Percentiles rank a stretch among this genome's conserved stretches.
These are phyloP conservation scores for Malaclemys terrapin DNA, from an alignment of 2,113 vertebrate species.

Conservation along the genomic window DNA sequence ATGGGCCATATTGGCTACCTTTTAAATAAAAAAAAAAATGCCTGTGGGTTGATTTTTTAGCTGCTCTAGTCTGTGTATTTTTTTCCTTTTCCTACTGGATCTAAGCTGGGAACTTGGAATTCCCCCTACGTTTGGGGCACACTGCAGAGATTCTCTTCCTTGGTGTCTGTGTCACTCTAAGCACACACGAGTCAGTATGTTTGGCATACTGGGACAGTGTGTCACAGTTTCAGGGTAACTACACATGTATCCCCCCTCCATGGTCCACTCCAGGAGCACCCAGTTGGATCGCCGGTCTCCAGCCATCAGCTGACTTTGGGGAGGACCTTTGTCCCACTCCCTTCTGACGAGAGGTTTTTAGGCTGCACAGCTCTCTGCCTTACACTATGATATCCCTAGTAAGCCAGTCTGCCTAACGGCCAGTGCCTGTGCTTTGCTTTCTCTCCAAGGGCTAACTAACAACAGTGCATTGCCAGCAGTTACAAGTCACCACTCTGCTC, in stretches of 20 bases:
- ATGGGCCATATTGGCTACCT: not conserved
- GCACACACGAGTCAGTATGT: not conserved
- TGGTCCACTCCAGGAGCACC: not conserved
- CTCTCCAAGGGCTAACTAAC: not conserved
- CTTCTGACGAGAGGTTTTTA: not conserved
- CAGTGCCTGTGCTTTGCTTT: not conserved
- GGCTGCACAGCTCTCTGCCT: not conserved
- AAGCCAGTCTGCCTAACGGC: not conserved
- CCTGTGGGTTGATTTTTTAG: conserved; percentile 9
- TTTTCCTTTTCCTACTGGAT: not conserved
- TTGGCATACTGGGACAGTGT: not conserved
- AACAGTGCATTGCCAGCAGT: not conserved
- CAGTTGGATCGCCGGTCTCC: not conserved
- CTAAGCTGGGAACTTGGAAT: not conserved
- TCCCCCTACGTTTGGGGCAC: not conserved
- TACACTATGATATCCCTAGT: not conserved
- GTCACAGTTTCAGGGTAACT: not conserved
- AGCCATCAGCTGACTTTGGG: not conserved
- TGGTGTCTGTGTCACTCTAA: not conserved
- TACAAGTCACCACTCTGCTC: not conserved
- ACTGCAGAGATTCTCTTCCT: not conserved
- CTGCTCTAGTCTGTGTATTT: not conserved
- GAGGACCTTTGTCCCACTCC: not conserved
- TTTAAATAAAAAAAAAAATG: not conserved
- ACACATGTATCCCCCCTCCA: no score